Evolutionary conservation across 2,888 invertebrate species (phyloP).

Genomic region (Electrophaes corylata): DNA sequence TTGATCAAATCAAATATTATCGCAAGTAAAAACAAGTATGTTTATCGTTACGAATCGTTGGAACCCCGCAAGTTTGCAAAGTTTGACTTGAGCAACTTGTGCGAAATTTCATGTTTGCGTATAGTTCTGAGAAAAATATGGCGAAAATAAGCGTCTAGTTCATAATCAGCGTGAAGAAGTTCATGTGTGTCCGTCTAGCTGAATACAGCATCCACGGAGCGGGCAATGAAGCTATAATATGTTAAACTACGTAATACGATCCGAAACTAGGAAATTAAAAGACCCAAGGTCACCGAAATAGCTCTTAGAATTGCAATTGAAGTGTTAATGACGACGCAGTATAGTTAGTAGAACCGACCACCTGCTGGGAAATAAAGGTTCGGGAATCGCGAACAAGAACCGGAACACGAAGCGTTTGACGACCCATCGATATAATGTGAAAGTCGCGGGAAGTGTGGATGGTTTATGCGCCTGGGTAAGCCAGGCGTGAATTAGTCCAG

Average conservation of each 20-base stretch:
- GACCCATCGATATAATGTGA: too few species aligned
- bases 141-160: slow-evolving; percentile 1
- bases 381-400: too few species aligned
- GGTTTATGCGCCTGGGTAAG: too few species aligned
- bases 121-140: slow-evolving; percentile 14
- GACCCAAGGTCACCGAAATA: neutral
- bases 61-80: slow-evolving; percentile 21
- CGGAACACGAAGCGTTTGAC: too few species aligned
- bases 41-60: slow-evolving; percentile 22
- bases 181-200: too few species aligned
- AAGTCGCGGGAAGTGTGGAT: too few species aligned
- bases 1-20: slow-evolving; percentile 23
- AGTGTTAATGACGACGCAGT: too few species aligned
- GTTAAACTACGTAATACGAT: neutral
- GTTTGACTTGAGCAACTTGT: slow-evolving; percentile 20
- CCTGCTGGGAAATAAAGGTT: too few species aligned
- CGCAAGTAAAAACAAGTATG: slow-evolving; percentile 1
- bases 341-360: too few species aligned
- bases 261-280: neutral
- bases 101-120: slow-evolving; percentile 20
- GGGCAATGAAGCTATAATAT: neutral
- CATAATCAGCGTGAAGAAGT: neutral
- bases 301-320: neutral
- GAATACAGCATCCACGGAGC: too few species aligned
- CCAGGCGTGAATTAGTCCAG: too few species aligned